Conservation (phyloP, 1,140 invertebrate species). For the Nilaparvata lugens region DNA sequence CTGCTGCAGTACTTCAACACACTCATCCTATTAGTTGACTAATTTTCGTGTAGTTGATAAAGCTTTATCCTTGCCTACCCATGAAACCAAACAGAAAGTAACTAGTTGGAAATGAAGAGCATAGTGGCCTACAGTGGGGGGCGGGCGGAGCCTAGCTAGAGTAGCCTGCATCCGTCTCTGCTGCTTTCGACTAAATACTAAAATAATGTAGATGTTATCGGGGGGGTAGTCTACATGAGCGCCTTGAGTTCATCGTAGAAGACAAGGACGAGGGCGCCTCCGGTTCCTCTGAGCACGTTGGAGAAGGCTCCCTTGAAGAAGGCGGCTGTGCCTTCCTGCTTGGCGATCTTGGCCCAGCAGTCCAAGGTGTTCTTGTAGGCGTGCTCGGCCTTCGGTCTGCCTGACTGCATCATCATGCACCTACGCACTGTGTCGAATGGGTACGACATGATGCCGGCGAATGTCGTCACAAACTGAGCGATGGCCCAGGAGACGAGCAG, state of each 20-base stretch:
- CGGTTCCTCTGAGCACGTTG: slow-evolving; percentile 67
- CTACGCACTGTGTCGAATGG: slow-evolving; percentile 83
- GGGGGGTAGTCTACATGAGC: slow-evolving; percentile 40
- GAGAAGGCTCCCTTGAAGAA: slow-evolving; percentile 79
- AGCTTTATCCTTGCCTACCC: no score
- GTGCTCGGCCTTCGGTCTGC: slow-evolving; percentile 51
- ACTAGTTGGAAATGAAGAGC: no score
- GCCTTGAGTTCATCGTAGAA: slow-evolving; percentile 69
- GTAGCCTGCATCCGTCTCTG: no score
- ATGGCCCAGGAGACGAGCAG: slow-evolving; percentile 71
- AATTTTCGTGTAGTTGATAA: no score
- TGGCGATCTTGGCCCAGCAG: slow-evolving; percentile 60
- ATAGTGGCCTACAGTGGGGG: no score
- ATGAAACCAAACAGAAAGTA: no score
- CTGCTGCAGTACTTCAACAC: no score
- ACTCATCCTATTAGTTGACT: no score
- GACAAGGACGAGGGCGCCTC: slow-evolving; percentile 67
- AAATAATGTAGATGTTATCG: no score
- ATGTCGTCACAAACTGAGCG: slow-evolving; percentile 64
- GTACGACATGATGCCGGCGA: slow-evolving; percentile 73
- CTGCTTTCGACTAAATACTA: no score
- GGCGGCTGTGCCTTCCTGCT: slow-evolving; percentile 51
- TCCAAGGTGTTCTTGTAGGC: slow-evolving; percentile 63
- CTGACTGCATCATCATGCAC: slow-evolving; percentile 86
- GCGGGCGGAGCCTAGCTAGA: no score